Base-by-base conservation (phyloP, 2,113 vertebrate genomes). In the Paraplagusia blochii region DNA sequence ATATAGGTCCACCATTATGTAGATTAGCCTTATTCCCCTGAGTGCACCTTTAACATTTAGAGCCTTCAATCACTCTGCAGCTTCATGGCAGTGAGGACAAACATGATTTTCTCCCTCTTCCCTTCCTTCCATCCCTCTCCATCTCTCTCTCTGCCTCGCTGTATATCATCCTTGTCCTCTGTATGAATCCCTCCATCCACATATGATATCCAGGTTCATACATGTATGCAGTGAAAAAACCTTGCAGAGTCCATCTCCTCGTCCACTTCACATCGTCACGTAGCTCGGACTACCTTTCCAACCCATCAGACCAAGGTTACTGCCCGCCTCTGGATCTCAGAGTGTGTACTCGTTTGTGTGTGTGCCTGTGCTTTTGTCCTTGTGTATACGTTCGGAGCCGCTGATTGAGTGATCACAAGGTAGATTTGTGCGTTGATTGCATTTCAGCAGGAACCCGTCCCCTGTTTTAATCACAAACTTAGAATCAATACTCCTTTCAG, bases 1-100 rank as follows among this genome's bases (percentile, higher is more conserved):
- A 81, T 76, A 79, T 65, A 64, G 65, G 70, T 46, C 51, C 63
- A 36, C 79, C 77, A 85, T 84, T 87, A 87, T 87, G 84, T 82
- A 86, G 66, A 88, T 88, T 86, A 87, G 81, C 77, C 54, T 69
- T 64, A 68, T 88, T 77, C 80, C 74, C 79, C 47, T 77, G 80
- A 87, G 83, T 84, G 87, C 77, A 72, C 54, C 77, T 73, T 77
- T 53, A 63, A 63, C 72, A 80, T 86, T 81, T 65, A 79, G 69
- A 72, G 74, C 82, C 48, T 82, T 87, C 84, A 82, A 80, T 87
- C 85, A 84, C 57, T 54, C 15, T 12, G 1, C 45, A 65, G 72
- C 66, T 82, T 76, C 75, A 77, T 72, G 34, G 44, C 53, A 75
- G 66, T 67, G 55, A 53, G 40, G 72, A 44, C 57, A 66, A 3